These are phyloP conservation scores for Helicolenus hilgendorfi DNA, from an alignment of 2,797 vertebrate species.

Conservation along the genomic window DNA sequence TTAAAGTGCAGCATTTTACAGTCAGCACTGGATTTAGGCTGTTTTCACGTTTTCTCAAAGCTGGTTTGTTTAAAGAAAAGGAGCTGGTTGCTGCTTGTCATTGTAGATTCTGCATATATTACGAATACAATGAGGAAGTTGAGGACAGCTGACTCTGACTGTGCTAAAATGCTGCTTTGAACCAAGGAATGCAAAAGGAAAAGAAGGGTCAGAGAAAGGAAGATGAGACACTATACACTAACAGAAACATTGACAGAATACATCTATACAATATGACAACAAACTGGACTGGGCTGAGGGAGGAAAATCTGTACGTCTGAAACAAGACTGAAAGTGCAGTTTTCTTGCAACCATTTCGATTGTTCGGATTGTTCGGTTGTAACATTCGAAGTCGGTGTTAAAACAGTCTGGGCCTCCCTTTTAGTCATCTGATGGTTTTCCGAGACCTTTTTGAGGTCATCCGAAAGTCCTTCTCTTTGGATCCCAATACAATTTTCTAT, in stretches of 20 bases:
- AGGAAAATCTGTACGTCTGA: conserved; percentile 31
- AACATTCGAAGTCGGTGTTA: background rate
- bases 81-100: background rate
- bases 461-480: background rate
- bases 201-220: conserved; percentile 38
- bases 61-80: background rate
- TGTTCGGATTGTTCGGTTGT: too few relatives aligned
- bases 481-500: background rate
- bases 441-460: background rate
- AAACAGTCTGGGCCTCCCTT: background rate
- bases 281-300: conserved; percentile 42
- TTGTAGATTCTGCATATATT: background rate
- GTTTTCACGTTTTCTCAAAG: background rate
- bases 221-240: conserved; percentile 56
- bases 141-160: conserved; percentile 42
- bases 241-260: conserved; percentile 49
- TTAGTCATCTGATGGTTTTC: background rate
- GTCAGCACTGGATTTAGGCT: conserved; percentile 31
- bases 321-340: conserved; percentile 65
- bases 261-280: conserved; percentile 45
- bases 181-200: conserved; percentile 57
- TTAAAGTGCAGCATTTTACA: conserved; percentile 76
- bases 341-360: background rate
- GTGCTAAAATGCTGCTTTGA: conserved; percentile 70
- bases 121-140: background rate